These are phyloP conservation scores for Tethea ocularis DNA, from an alignment of 2,888 invertebrate genomes.

Conservation along the genomic window DNA sequence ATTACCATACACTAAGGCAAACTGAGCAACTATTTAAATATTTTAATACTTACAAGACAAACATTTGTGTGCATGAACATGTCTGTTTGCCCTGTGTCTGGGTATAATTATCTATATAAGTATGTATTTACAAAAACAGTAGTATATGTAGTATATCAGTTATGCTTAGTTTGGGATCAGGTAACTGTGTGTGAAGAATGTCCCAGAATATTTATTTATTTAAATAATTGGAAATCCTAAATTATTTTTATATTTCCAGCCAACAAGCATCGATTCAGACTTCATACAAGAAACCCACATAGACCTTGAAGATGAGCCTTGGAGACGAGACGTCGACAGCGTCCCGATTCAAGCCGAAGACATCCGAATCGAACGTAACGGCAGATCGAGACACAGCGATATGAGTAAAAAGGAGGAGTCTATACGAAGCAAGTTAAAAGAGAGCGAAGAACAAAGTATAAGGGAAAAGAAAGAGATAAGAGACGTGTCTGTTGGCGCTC, in stretches of 20 bases:
- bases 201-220: too few relatives aligned
- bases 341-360: conserved; percentile 57
- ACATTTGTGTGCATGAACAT: too few relatives aligned
- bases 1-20: too few relatives aligned
- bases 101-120: too few relatives aligned
- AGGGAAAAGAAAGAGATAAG: conserved; percentile 64
- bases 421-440: conserved; percentile 57
- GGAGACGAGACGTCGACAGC: conserved; percentile 61
- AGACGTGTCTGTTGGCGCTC: conserved; percentile 74
- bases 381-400: conserved; percentile 61
- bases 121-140: too few relatives aligned
- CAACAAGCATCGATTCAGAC: conserved; percentile 74
- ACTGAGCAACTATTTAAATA: too few relatives aligned
- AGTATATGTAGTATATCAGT: too few relatives aligned
- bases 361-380: conserved; percentile 65
- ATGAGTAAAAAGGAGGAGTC: conserved; percentile 69
- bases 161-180: too few relatives aligned
- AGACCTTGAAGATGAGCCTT: conserved; percentile 67
- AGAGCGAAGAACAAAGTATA: conserved; percentile 36
- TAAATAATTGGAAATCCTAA: neutral
- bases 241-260: conserved; percentile 41
- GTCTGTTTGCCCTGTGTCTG: too few relatives aligned
- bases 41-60: too few relatives aligned
- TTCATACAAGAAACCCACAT: conserved; percentile 69
- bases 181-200: too few relatives aligned